phyloP scores from a whole-genome alignment of 2,888 invertebrate species.

The Antheraea yamamai region DNA sequence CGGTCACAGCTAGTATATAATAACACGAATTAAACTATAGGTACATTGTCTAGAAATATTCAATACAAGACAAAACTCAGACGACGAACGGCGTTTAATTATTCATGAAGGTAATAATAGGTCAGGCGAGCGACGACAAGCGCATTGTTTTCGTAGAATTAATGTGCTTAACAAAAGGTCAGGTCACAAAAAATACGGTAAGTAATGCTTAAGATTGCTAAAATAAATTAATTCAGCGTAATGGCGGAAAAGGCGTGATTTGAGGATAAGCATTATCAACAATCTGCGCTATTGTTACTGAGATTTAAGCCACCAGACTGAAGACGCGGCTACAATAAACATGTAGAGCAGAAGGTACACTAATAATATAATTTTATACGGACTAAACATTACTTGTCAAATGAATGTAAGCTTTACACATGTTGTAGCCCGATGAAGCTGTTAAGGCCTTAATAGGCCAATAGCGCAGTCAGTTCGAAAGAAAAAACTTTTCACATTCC shows the following conservation, averaged over 20 bases:
- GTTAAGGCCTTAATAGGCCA: too few species aligned
- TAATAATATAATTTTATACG: background rate
- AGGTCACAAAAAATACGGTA: constrained; percentile 20
- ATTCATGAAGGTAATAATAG: background rate
- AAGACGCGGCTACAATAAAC: constrained; percentile 24
- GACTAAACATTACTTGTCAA: too few species aligned
- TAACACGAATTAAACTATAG: background rate
- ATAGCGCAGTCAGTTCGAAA: too few species aligned
- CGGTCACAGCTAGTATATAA: background rate
- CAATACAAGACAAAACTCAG: background rate
- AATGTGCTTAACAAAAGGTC: constrained; percentile 19
- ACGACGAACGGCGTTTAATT: background rate
- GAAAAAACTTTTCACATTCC: too few species aligned
- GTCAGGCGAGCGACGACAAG: background rate
- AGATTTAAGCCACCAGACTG: constrained; percentile 37
- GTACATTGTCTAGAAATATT: too few species aligned
- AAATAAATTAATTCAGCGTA: constrained; percentile 70
- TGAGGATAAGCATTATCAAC: constrained; percentile 59
- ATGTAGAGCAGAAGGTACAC: constrained; percentile 21
- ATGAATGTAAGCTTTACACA: too few species aligned
- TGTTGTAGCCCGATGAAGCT: too few species aligned
- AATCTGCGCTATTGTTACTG: constrained; percentile 67
- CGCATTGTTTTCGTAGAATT: constrained; percentile 13
- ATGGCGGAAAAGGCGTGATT: constrained; percentile 57
- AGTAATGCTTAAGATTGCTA: constrained; percentile 24